Percentiles rank a stretch among this genome's conserved stretches.
Evolutionary conservation across 2,888 invertebrate genomes (phyloP).

Genomic region (Pristionchus exspectatus): DNA sequence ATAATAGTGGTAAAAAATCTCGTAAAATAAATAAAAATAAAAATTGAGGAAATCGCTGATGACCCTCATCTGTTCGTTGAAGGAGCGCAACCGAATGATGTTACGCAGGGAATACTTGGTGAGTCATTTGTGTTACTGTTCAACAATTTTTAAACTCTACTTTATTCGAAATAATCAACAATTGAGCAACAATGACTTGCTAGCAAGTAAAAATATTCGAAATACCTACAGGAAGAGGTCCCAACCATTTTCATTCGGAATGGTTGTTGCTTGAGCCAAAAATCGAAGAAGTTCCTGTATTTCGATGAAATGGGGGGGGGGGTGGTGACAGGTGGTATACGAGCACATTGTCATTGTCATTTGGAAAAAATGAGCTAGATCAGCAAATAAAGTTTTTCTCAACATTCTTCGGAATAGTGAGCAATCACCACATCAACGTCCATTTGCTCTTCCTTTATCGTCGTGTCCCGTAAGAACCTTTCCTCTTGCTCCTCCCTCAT

Average conservation of each 20-base stretch:
- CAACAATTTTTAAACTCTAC: background rate
- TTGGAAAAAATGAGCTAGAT: background rate
- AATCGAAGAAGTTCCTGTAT: no score
- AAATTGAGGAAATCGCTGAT: conserved; percentile 80
- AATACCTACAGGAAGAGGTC: no score
- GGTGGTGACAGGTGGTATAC: no score
- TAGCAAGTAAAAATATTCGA: background rate
- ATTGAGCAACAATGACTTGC: background rate
- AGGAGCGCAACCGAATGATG: conserved; percentile 81
- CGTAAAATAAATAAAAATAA: background rate
- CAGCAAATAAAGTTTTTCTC: background rate
- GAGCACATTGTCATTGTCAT: no score
- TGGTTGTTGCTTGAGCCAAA: no score
- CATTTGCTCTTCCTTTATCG: background rate
- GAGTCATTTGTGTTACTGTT: background rate
- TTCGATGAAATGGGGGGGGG: no score
- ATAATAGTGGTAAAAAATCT: background rate
- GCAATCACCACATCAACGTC: background rate
- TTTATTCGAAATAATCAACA: background rate
- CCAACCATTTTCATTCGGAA: no score
- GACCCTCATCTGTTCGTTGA: conserved; percentile 81
- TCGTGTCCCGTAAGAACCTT: no score
- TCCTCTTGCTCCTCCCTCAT: background rate
- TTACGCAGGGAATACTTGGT: conserved; percentile 81
- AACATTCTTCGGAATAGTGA: no score